A percentile compares a stretch with the other conserved stretches of the same genome.
Evolutionary conservation across 2,797 vertebrate genomes (phyloP).

Genomic region (Oceanodroma leucorhoa): DNA sequence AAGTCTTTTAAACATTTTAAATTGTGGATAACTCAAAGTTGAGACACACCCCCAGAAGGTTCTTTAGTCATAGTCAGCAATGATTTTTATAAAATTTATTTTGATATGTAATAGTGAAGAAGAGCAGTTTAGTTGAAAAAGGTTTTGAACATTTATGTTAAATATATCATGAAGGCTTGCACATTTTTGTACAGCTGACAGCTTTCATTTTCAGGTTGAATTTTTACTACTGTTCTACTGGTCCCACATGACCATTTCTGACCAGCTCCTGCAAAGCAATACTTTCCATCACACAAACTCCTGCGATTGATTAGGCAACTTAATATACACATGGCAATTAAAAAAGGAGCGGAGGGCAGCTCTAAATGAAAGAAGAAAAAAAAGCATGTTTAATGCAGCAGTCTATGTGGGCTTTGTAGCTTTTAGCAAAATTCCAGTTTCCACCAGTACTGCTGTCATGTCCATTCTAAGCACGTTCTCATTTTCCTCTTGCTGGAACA

Average conservation of each 20-base stretch:
- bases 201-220: not conserved
- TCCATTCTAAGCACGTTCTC: not conserved
- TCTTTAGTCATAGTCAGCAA: not conserved
- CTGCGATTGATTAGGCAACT: not conserved
- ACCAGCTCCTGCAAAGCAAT: not conserved
- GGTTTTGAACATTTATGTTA: not conserved
- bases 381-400: not conserved
- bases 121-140: not conserved
- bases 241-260: not conserved
- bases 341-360: not conserved
- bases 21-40: not conserved
- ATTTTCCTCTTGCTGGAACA: not conserved
- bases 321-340: not conserved
- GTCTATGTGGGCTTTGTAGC: not conserved
- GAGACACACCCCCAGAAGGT: not conserved
- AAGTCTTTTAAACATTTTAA: not conserved
- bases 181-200: not conserved
- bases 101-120: not conserved
- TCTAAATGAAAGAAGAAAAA: not conserved
- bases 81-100: not conserved
- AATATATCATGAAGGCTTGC: not conserved
- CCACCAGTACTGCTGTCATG: not conserved
- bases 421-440: slow-evolving; percentile 8
- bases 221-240: not conserved
- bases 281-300: not conserved